Evolutionary conservation across 2,888 invertebrate species (phyloP).

Genomic region (Ichneumoninae sp.): DNA sequence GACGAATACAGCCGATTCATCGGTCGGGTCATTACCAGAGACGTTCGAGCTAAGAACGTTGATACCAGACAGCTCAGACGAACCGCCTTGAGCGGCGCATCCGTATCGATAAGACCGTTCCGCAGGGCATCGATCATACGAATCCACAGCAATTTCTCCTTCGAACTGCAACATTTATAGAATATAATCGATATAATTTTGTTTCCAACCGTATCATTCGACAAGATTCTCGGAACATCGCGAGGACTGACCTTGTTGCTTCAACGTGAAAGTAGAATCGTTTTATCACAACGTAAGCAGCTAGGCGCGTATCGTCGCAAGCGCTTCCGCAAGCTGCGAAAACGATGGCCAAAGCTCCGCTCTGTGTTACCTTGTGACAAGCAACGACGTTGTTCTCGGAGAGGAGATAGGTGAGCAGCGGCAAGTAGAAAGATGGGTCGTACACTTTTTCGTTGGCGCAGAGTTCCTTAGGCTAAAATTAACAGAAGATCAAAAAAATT

Average conservation of each 20-base stretch:
- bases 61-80: slow-evolving; percentile 87
- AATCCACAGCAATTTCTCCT: slow-evolving; percentile 88
- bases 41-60: slow-evolving; percentile 89
- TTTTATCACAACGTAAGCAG: slow-evolving; percentile 90
- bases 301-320: slow-evolving; percentile 88
- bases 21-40: slow-evolving; percentile 90
- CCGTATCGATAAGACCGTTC: slow-evolving; percentile 85
- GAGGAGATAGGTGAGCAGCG: slow-evolving; percentile 90
- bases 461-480: slow-evolving; percentile 69
- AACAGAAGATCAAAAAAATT: background rate
- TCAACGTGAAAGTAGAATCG: slow-evolving; percentile 91
- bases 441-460: slow-evolving; percentile 86
- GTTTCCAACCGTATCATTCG: background rate
- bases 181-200: background rate
- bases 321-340: slow-evolving; percentile 90
- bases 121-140: slow-evolving; percentile 89
- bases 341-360: slow-evolving; percentile 89
- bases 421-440: slow-evolving; percentile 93
- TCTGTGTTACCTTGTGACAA: slow-evolving; percentile 89
- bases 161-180: slow-evolving; percentile 82
- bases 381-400: slow-evolving; percentile 91
- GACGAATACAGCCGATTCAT: slow-evolving; percentile 91
- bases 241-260: slow-evolving; percentile 86
- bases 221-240: background rate
- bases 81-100: slow-evolving; percentile 71